A percentile compares a stretch with the other conserved stretches of the same genome.
phyloP scores from a whole-genome alignment of 2,797 vertebrate genomes.

The Champsocephalus gunnari region DNA sequence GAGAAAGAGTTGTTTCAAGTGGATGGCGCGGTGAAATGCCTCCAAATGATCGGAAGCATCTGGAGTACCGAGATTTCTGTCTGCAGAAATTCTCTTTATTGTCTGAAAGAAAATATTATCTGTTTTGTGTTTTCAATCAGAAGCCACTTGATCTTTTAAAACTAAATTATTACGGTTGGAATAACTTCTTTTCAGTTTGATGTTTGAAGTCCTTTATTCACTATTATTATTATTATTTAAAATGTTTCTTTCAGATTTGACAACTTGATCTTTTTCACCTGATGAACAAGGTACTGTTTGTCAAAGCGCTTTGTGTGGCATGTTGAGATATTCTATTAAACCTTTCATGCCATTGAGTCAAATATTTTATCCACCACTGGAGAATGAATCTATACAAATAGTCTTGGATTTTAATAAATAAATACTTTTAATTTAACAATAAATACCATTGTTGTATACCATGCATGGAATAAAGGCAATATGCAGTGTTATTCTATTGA shows the following conservation, averaged over 20 bases:
- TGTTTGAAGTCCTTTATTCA: conserved; percentile 9
- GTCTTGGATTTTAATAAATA: conserved; percentile 40
- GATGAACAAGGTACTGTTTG: not conserved
- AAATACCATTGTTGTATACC: conserved; percentile 59
- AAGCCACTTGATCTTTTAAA: conserved; percentile 35
- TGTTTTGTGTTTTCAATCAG: conserved; percentile 2
- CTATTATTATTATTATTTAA: conserved; percentile 32
- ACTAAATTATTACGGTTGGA: conserved; percentile 44
- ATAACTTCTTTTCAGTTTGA: conserved; percentile 20
- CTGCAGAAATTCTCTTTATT: not conserved
- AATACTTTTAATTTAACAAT: conserved; percentile 67
- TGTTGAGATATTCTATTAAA: conserved; percentile 1
- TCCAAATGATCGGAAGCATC: not conserved
- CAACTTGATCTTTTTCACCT: not conserved
- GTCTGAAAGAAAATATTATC: not conserved
- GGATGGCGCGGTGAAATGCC: conserved; percentile 1
- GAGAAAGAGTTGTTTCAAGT: conserved; percentile 1
- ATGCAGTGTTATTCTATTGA: conserved; percentile 4
- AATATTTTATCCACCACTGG: conserved; percentile 46
- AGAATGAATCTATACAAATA: conserved; percentile 28
- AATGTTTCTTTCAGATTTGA: not conserved
- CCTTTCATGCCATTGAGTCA: conserved; percentile 40
- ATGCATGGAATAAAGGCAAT: conserved; percentile 70
- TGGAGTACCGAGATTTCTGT: conserved; percentile 5
- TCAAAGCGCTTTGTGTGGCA: conserved; percentile 8